Percentiles rank a stretch among this genome's conserved stretches.
These are phyloP conservation scores for Cyanoliseus patagonus DNA, from an alignment of 2,113 vertebrate species.

Conservation along the genomic window DNA sequence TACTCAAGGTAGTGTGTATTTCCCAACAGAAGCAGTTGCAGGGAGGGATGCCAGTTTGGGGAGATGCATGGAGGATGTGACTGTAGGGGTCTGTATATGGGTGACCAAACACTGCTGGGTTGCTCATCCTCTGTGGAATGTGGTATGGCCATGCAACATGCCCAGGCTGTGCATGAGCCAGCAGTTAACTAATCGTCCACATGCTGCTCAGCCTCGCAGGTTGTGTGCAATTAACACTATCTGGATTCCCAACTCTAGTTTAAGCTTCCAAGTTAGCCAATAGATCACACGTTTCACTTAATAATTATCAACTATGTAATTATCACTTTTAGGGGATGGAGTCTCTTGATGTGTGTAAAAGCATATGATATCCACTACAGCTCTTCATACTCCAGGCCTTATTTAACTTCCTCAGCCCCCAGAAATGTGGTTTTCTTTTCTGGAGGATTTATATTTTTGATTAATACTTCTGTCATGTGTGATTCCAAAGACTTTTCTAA, in stretches of 20 bases:
- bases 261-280: not conserved
- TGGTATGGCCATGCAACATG: rapidly evolving
- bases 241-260: not conserved
- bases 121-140: rapidly evolving
- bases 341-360: not conserved
- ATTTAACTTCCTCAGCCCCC: not conserved
- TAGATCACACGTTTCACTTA: not conserved
- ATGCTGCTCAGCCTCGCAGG: rapidly evolving
- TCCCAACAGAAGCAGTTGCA: not conserved
- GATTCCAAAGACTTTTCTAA: not conserved
- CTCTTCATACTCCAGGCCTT: not conserved
- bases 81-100: rapidly evolving
- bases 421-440: not conserved
- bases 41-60: not conserved
- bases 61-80: rapidly evolving
- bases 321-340: not conserved
- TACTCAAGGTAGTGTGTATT: rapidly evolving
- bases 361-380: not conserved
- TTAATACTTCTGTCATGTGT: not conserved
- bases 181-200: not conserved
- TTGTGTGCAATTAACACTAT: not conserved
- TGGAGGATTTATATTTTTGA: not conserved
- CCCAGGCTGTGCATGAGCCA: no score
- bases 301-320: not conserved
- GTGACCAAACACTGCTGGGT: rapidly evolving